Evolutionary conservation across 2,797 vertebrate genomes (phyloP).

Genomic region (Esox masquinongy): DNA sequence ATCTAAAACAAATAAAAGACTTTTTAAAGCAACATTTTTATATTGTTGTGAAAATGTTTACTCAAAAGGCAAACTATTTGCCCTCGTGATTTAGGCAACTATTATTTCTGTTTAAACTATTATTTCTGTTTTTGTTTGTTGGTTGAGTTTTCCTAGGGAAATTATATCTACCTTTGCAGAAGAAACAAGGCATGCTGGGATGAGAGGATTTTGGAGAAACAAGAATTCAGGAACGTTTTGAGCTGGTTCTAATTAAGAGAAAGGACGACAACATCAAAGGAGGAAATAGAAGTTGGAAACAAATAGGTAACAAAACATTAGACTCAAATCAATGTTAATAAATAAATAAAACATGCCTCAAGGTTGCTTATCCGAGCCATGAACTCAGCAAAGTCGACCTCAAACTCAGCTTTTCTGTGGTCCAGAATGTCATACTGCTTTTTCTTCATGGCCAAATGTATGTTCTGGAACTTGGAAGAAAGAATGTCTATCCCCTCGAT

Average conservation of each 20-base stretch:
- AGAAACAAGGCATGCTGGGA: constrained; percentile 76
- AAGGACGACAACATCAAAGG: neutral
- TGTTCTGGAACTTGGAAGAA: constrained; percentile 76
- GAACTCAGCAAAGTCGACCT: constrained; percentile 76
- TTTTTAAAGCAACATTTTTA: constrained; percentile 18
- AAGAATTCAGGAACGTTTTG: constrained; percentile 75
- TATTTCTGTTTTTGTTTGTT: neutral
- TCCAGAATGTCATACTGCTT: constrained; percentile 78
- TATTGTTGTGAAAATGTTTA: neutral
- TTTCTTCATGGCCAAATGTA: constrained; percentile 74
- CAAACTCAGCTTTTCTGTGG: constrained; percentile 76
- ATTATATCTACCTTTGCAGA: constrained; percentile 72
- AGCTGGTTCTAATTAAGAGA: constrained; percentile 71
- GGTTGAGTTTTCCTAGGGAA: too few species aligned
- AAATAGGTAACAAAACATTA: neutral
- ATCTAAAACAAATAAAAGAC: constrained; percentile 39
- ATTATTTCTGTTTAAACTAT: neutral
- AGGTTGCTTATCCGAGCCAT: constrained; percentile 71
- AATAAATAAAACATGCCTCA: constrained; percentile 69
- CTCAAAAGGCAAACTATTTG: neutral
- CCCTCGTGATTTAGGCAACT: neutral
- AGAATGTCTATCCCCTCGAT: constrained; percentile 81
- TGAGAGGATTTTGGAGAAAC: constrained; percentile 76
- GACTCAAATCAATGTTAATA: neutral
- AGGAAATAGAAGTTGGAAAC: neutral